A percentile compares a stretch with the other conserved stretches of the same genome.
Conservation (phyloP, 2,113 vertebrate species). For the Myxocyprinus asiaticus region DNA sequence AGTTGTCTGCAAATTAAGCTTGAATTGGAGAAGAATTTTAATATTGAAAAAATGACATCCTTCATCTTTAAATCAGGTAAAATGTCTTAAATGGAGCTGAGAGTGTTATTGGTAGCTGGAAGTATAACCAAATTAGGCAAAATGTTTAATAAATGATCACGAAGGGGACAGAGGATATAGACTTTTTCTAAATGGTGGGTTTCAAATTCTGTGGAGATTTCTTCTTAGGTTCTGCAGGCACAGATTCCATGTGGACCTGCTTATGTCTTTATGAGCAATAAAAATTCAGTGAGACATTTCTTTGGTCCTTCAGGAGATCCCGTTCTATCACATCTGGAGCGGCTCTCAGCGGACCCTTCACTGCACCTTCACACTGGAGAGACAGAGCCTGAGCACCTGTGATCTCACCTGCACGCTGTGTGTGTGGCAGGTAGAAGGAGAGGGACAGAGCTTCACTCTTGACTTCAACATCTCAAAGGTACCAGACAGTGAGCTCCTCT, state of each 20-base stretch:
- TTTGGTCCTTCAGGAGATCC: conserved; percentile 83
- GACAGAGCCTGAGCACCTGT: conserved; percentile 89
- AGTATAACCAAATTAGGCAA: no score
- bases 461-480: conserved; percentile 98
- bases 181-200: background rate
- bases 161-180: no score
- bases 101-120: no score
- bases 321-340: conserved; percentile 97
- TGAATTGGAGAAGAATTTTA: no score
- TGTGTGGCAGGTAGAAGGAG: conserved; percentile 98
- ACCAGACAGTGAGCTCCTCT: conserved; percentile 37
- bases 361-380: conserved; percentile 97
- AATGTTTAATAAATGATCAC: no score
- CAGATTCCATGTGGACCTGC: background rate
- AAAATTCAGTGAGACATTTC: conserved; percentile 25
- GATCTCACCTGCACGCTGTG: conserved; percentile 97
- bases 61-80: no score
- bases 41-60: no score
- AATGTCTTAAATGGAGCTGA: no score
- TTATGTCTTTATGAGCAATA: background rate
- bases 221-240: background rate
- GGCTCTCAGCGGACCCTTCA: conserved; percentile 92
- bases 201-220: background rate
- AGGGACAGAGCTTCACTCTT: conserved; percentile 93
- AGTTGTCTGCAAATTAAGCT: no score